These are phyloP conservation scores for Cinclus cinclus DNA, from an alignment of 2,113 vertebrate species.

Conservation along the genomic window DNA sequence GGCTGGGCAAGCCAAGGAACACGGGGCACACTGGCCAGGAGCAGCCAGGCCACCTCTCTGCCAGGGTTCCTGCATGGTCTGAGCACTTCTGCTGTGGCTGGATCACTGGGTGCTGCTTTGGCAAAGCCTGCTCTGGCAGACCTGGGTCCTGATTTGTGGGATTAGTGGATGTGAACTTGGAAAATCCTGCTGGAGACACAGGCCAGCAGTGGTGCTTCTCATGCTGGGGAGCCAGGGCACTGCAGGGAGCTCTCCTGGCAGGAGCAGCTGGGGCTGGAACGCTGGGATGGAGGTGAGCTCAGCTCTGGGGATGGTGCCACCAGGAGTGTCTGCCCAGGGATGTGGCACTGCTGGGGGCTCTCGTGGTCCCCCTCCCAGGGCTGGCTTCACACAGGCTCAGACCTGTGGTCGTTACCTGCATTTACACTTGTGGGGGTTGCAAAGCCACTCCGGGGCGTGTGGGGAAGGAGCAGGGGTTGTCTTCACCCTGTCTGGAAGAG, in stretches of 20 bases:
- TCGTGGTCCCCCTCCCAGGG: neutral
- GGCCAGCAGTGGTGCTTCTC: neutral
- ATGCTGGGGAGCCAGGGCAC: rapidly evolving
- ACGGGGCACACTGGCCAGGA: rapidly evolving
- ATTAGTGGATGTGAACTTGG: neutral
- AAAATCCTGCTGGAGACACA: rapidly evolving
- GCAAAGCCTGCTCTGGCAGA: neutral
- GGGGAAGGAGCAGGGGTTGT: neutral
- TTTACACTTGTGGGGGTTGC: neutral
- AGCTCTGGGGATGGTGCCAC: rapidly evolving
- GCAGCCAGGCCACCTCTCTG: neutral
- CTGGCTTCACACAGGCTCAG: neutral
- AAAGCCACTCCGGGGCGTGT: rapidly evolving
- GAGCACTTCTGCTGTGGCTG: neutral
- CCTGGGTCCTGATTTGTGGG: neutral
- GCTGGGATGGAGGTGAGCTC: neutral
- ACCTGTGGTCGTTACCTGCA: neutral
- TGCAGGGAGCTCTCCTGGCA: neutral
- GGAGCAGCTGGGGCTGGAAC: neutral
- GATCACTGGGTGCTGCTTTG: neutral
- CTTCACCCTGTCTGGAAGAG: neutral
- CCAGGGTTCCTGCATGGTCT: neutral
- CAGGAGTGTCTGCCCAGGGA: neutral
- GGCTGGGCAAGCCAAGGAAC: neutral
- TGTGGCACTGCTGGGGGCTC: neutral